These are phyloP conservation scores for Machaerirhynchus nigripectus DNA, from an alignment of 2,113 vertebrate genomes.

Conservation along the genomic window DNA sequence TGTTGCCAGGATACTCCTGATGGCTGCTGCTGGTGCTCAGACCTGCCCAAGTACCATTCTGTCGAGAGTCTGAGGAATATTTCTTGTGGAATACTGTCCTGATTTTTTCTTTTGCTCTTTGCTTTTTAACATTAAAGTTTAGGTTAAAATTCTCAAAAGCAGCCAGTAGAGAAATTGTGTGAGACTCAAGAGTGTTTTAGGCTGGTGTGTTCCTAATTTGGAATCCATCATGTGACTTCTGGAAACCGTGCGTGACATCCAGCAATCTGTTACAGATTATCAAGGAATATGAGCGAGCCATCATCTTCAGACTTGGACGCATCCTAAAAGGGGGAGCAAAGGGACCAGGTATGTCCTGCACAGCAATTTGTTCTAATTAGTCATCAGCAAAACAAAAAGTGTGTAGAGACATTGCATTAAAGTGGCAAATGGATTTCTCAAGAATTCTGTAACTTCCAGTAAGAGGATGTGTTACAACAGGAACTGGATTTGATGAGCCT, in stretches of 20 bases:
- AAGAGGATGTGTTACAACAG: neutral
- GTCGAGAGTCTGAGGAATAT: neutral
- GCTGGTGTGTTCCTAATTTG: neutral
- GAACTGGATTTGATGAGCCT: neutral
- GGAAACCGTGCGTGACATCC: neutral
- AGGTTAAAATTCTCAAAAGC: neutral
- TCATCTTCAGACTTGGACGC: conserved; percentile 92
- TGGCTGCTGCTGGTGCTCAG: neutral
- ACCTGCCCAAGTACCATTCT: neutral
- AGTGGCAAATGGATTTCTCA: neutral
- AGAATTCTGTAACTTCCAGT: neutral
- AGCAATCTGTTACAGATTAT: conserved; percentile 79
- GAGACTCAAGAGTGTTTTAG: neutral
- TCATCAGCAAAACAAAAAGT: neutral
- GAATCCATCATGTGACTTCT: neutral
- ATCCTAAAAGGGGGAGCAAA: conserved; percentile 91
- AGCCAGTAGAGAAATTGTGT: neutral
- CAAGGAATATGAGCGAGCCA: conserved; percentile 93
- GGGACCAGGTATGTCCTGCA: conserved; percentile 85
- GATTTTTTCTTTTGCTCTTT: neutral
- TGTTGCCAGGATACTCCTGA: neutral
- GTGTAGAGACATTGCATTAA: neutral
- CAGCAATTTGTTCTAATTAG: neutral
- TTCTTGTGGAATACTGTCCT: neutral
- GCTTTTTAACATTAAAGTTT: neutral